Evolutionary conservation across 2,888 invertebrate species (phyloP), one percentile per base, ranked within the genome.

Genomic region (Pseudolycoriella hygida): DNA sequence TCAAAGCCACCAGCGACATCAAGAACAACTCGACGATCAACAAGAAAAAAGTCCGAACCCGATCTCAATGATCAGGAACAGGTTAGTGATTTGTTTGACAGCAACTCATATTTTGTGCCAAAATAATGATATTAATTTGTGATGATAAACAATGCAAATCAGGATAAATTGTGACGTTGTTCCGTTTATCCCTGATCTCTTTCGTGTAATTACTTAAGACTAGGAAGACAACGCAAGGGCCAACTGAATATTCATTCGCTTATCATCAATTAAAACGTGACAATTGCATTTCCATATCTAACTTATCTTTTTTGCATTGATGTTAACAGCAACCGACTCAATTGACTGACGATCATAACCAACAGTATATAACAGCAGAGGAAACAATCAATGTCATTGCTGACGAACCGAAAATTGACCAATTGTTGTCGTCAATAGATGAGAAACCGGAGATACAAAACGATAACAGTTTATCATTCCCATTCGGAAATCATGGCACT

Each of bases 381-480:
- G 25, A 25, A 25, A 25, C 25, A 8, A 25, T 25, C 5, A 15
- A n/a, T 31, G 17, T 25, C 5, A 8, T 3, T 25, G 25, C 17
- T 30, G 42, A 15, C 25, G 31, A 30, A 10, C 25, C 31, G 31
- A 30, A 42, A 42, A 30, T 10, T 12, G 3, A 30, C 4, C n/a
- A 15, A 14, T 14, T 37, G 11, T 2, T 25, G 41, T 20, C 15
- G 42, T 15, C 15, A 25, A 15, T 37, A 15, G n/a, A 14, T 20
- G 12, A 25, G 11, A 32, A 17, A 34, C 18, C n/a, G 37, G 15
- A 14, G 37, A 37, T 48, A 5, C 51, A 53, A 18, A 62, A 62
- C 48, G 66, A 64, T 17, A 65, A 65, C 47, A 63, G 64, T 42
- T 65, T 62, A 6, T 66, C 64, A 8, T 64, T 66, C 52, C 66